Evolutionary conservation across 2,888 invertebrate species (phyloP).

Genomic region (Eustalomyia histrio): DNA sequence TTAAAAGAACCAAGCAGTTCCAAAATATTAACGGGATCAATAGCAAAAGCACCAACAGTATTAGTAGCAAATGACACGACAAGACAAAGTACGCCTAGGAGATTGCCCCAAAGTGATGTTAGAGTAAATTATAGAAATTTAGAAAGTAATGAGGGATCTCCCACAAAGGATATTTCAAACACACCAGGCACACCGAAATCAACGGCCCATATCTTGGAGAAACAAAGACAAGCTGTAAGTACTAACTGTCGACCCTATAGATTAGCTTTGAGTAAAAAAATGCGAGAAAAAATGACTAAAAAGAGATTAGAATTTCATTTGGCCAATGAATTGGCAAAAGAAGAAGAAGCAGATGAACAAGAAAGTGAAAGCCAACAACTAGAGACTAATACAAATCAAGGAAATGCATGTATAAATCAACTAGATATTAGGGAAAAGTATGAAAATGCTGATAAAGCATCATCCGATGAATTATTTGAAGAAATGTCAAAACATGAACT

Average conservation of each 20-base stretch:
- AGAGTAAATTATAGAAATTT: slow-evolving; percentile 62
- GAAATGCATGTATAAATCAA: not conserved
- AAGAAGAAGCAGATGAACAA: slow-evolving; percentile 3
- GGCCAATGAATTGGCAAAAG: slow-evolving; percentile 55
- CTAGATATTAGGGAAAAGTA: not conserved
- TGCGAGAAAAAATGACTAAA: slow-evolving; percentile 68
- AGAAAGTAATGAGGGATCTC: slow-evolving; percentile 6
- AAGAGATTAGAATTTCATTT: slow-evolving; percentile 70
- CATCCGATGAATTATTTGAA: not conserved
- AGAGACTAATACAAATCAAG: not conserved
- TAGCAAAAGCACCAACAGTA: slow-evolving; percentile 2
- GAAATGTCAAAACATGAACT: slow-evolving; percentile 26
- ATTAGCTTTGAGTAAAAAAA: slow-evolving; percentile 66
- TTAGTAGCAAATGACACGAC: too few relatives aligned
- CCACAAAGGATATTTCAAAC: not conserved
- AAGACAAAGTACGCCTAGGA: not conserved
- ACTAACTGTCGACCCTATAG: slow-evolving; percentile 69
- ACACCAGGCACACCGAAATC: slow-evolving; percentile 66
- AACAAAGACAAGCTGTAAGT: slow-evolving; percentile 46
- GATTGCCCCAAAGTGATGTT: slow-evolving; percentile 55
- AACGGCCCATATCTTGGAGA: not conserved
- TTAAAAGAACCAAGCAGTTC: slow-evolving; percentile 12
- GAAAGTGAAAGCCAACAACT: not conserved
- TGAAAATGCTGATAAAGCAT: not conserved
- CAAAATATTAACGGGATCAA: not conserved